These are phyloP conservation scores for Megathymus violae DNA, from an alignment of 1,140 invertebrate species.

Conservation along the genomic window DNA sequence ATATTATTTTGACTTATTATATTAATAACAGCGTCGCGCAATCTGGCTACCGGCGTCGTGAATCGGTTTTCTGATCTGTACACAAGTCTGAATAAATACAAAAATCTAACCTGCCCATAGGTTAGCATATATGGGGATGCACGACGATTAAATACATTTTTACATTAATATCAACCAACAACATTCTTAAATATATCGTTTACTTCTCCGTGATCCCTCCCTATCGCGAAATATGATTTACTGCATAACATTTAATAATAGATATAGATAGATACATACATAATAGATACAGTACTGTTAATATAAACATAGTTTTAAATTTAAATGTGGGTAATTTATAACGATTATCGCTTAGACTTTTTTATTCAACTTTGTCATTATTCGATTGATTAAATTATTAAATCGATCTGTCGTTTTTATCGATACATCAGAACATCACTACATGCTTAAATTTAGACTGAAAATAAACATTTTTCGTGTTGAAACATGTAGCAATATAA, in stretches of 20 bases:
- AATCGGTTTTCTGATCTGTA: constrained; percentile 5
- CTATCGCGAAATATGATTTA: constrained; percentile 17
- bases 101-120: constrained; percentile 56
- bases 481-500: too few species aligned
- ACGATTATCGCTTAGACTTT: too few species aligned
- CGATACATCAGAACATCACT: too few species aligned
- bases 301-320: not conserved
- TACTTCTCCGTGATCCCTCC: constrained; percentile 20
- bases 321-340: not conserved
- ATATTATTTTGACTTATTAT: not conserved
- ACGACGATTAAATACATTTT: constrained; percentile 72
- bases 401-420: too few species aligned
- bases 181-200: constrained; percentile 57
- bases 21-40: constrained; percentile 6
- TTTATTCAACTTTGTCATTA: too few species aligned
- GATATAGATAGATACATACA: too few species aligned
- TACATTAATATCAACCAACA: constrained; percentile 75
- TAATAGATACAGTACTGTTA: too few species aligned
- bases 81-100: constrained; percentile 22
- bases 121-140: constrained; percentile 45
- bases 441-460: too few species aligned
- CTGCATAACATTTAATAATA: constrained; percentile 9
- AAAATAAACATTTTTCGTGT: too few species aligned
- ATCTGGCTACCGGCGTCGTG: constrained; percentile 1
- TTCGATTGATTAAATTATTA: too few species aligned